Evolutionary conservation across 2,888 invertebrate genomes (phyloP), one percentile per base, ranked within the genome.

Genomic region (Seira musarum): DNA sequence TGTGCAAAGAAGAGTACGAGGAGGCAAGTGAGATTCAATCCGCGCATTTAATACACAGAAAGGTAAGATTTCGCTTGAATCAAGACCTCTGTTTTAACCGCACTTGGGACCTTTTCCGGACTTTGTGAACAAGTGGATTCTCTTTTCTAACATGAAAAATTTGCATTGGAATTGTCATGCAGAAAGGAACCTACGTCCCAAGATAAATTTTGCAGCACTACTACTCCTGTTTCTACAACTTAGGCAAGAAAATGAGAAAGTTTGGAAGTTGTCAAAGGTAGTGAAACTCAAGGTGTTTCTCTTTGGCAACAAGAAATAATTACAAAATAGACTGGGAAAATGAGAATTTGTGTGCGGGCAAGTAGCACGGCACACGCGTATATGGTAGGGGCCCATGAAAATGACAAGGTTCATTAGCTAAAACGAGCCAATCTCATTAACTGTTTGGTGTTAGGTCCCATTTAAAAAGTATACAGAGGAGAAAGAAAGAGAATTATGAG

Each of bases 321-420:
- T 49, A 49, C 17, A n/a, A 49, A 49, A 49, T 49, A 3, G 49
- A 49, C 49, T n/a, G 17, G 49, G 49, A 49, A 49, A 49, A 49
- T 49, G 49, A n/a, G 49, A 49, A 49, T 49, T 49, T 49, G 15
- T 49, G n/a, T n/a, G 49, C 49, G 49, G 3, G 2, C 3, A 13
- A 49, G 49, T 3, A 49, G 15, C 49, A n/a, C 6, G 17, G 49
- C 17, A n/a, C 15, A n/a, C 17, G 49, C 13, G 40, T 40, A n/a
- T 49, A n/a, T 13, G 49, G 3, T 49, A n/a, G 15, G 15, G 49
- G 3, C 49, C 15, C 49, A 8, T 8, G 2, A 13, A 68, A 61
- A 68, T 70, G 76, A 53, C 69, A 65, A 30, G 69, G 8, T 60
- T 76, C 63, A 69, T 70, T 70, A 64, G 22, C 15, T 35, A 60